A percentile compares a stretch with the other conserved stretches of the same genome.
Conservation (phyloP, 2,113 vertebrate genomes). For the Myiozetetes cayanensis region DNA sequence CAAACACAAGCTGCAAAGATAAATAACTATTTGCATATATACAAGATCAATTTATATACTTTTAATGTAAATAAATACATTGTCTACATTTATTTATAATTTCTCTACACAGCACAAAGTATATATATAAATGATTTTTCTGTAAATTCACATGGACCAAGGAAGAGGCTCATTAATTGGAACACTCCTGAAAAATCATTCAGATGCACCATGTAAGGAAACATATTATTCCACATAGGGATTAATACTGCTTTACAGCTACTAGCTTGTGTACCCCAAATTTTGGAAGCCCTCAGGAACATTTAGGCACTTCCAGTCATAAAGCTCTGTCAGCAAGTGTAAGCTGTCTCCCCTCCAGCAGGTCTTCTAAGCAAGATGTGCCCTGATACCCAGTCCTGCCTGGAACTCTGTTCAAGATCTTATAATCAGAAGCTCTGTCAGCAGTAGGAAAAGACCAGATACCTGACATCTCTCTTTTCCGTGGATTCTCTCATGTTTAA, state of each 20-base stretch:
- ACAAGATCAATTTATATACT: background rate
- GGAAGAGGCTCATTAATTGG: background rate
- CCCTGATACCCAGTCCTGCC: background rate
- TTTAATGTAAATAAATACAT: background rate
- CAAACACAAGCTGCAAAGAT: background rate
- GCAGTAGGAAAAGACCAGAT: background rate
- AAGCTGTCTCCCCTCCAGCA: background rate
- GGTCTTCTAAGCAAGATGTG: background rate
- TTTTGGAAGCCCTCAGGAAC: background rate
- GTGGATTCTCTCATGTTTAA: background rate
- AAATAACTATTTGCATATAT: background rate
- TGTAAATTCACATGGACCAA: background rate
- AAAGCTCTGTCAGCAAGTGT: background rate
- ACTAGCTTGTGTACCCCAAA: background rate
- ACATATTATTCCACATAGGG: background rate
- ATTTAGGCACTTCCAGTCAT: background rate
- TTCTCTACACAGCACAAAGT: background rate
- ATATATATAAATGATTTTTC: background rate
- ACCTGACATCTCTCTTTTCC: background rate
- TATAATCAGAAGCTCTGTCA: background rate
- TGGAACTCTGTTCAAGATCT: background rate
- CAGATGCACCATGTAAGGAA: accelerated
- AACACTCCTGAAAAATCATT: background rate
- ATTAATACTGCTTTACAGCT: background rate
- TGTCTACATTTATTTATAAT: background rate